phyloP scores from a whole-genome alignment of 2,888 invertebrate genomes.

The Xylocampa areola region DNA sequence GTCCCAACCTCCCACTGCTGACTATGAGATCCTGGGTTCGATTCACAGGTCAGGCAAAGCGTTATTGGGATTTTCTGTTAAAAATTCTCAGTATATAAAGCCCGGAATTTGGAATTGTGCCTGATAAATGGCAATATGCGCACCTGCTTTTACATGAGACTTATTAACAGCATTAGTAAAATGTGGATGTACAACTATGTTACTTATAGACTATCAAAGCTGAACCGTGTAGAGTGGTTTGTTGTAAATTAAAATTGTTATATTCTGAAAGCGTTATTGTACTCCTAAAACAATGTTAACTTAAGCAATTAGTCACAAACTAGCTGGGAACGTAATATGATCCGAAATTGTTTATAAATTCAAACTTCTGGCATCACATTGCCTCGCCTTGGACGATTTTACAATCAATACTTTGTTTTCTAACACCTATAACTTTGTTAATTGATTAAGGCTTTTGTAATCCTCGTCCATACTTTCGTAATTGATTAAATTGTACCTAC shows the following conservation, averaged over 20 bases:
- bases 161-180: too few species aligned
- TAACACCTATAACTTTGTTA: conserved; percentile 13
- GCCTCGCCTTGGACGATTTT: conserved; percentile 21
- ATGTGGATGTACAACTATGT: too few species aligned
- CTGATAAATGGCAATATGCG: too few species aligned
- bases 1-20: too few species aligned
- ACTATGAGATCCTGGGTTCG: too few species aligned
- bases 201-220: too few species aligned
- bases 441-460: conserved; percentile 12
- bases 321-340: conserved; percentile 55
- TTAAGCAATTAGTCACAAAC: conserved; percentile 60
- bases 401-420: conserved; percentile 38
- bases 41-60: too few species aligned
- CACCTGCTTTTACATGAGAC: too few species aligned
- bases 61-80: too few species aligned
- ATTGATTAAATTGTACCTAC: conserved; percentile 6
- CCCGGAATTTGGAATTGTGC: too few species aligned
- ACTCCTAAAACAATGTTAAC: conserved; percentile 57
- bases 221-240: neutral
- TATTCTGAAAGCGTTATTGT: conserved; percentile 40
- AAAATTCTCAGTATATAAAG: too few species aligned
- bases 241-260: conserved; percentile 29
- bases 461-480: conserved; percentile 1
- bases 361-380: conserved; percentile 43
- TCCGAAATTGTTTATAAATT: conserved; percentile 59